phyloP scores from a whole-genome alignment of 2,113 vertebrate genomes.

The Hippolais icterina region DNA sequence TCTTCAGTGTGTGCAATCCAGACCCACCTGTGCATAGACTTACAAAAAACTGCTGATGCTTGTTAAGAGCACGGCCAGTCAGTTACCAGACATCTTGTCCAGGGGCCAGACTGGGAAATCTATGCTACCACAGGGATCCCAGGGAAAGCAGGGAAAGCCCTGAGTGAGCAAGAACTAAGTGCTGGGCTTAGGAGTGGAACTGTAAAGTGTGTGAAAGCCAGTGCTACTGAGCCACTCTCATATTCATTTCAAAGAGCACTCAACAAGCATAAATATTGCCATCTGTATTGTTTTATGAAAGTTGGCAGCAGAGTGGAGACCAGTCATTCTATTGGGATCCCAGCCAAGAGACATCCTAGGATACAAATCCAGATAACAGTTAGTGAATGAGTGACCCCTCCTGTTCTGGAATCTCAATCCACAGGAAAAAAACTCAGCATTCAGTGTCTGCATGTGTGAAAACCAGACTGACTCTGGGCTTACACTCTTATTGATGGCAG shows the following conservation, averaged over 20 bases:
- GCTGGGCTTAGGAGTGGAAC: not conserved
- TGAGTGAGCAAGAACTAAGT: not conserved
- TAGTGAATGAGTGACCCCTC: not conserved
- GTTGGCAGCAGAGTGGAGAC: conserved; percentile 3
- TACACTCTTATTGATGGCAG: not conserved
- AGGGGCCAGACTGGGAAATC: not conserved
- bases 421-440: not conserved
- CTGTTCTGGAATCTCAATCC: not conserved
- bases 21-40: not conserved
- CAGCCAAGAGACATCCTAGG: conserved; percentile 20
- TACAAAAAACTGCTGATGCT: not conserved
- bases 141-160: not conserved
- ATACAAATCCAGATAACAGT: not conserved
- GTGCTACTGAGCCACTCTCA: not conserved
- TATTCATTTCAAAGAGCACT: conserved; percentile 32
- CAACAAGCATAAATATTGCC: conserved; percentile 28
- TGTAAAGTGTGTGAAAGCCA: not conserved
- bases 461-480: not conserved
- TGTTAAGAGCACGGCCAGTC: not conserved
- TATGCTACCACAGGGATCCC: not conserved
- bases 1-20: not conserved
- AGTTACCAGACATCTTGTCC: not conserved
- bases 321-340: not conserved
- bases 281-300: conserved; percentile 38
- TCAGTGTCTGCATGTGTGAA: not conserved